phyloP scores from a whole-genome alignment of 2,113 vertebrate genomes.

The Shinisaurus crocodilurus region DNA sequence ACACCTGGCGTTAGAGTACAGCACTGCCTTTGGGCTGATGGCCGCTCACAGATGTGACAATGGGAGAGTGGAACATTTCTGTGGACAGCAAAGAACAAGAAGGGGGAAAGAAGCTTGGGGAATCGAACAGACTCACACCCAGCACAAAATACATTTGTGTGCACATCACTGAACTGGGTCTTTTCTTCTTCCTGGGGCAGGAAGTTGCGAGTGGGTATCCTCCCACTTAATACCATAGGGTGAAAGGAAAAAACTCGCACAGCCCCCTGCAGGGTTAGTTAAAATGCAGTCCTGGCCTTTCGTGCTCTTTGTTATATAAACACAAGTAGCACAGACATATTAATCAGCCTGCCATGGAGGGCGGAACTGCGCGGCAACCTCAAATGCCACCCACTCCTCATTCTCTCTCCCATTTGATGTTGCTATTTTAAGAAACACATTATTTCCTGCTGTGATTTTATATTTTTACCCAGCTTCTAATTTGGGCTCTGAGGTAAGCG shows the following conservation, averaged over 20 bases:
- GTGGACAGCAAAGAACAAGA: constrained; percentile 1
- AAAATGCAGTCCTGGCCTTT: constrained; percentile 67
- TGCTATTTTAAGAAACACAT: constrained; percentile 82
- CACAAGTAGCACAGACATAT: constrained; percentile 61
- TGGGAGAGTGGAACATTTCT: constrained; percentile 46
- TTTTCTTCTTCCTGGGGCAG: constrained; percentile 55
- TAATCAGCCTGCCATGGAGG: constrained; percentile 74
- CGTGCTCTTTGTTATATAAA: constrained; percentile 70
- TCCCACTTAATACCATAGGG: constrained; percentile 61
- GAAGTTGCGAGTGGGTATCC: constrained; percentile 53
- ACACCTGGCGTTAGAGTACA: not conserved
- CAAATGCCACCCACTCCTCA: constrained; percentile 76
- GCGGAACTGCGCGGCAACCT: constrained; percentile 76
- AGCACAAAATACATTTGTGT: constrained; percentile 15
- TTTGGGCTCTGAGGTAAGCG: constrained; percentile 85
- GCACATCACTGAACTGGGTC: not conserved
- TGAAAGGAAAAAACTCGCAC: constrained; percentile 57
- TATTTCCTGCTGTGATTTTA: constrained; percentile 86
- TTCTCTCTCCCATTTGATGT: constrained; percentile 76
- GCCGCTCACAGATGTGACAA: constrained; percentile 40
- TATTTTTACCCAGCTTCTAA: constrained; percentile 81
- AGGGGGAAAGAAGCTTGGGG: constrained; percentile 22
- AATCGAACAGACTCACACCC: not conserved
- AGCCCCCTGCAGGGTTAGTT: constrained; percentile 48
- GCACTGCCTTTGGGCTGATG: constrained; percentile 41